Percentiles rank a stretch among this genome's conserved stretches.
Evolutionary conservation across 1,140 invertebrate species (phyloP).

Genomic region (Neodiprion pinetum): DNA sequence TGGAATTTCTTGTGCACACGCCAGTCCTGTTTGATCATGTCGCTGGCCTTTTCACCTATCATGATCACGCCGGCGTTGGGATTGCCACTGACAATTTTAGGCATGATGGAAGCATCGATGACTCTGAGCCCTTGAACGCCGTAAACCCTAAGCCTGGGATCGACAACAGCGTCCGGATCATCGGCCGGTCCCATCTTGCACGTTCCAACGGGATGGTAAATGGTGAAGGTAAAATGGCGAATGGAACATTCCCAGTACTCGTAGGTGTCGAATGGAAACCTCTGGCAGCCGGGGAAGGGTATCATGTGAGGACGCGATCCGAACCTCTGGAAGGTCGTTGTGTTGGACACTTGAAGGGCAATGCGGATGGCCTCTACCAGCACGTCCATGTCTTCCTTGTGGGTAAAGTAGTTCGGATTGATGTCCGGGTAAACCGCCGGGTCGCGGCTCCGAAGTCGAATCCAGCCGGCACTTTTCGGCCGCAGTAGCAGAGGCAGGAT

Average conservation of each 20-base stretch:
- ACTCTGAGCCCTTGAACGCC: constrained; percentile 76
- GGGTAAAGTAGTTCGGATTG: constrained; percentile 90
- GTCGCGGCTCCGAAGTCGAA: constrained; percentile 79
- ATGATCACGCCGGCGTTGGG: constrained; percentile 80
- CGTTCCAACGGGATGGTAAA: constrained; percentile 85
- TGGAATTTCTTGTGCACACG: constrained; percentile 54
- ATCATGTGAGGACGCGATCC: constrained; percentile 79
- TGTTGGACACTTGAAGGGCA: constrained; percentile 79
- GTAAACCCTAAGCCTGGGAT: constrained; percentile 77
- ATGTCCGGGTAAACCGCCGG: constrained; percentile 84
- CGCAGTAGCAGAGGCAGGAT: constrained; percentile 81
- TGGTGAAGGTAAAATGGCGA: constrained; percentile 83
- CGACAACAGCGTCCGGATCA: constrained; percentile 82
- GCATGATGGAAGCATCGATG: constrained; percentile 82
- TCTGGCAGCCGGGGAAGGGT: constrained; percentile 81
- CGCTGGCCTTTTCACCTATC: constrained; percentile 82
- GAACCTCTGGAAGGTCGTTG: constrained; percentile 80
- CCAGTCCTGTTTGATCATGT: constrained; percentile 83
- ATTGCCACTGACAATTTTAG: constrained; percentile 81
- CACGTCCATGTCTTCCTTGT: constrained; percentile 77
- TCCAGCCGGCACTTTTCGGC: constrained; percentile 82
- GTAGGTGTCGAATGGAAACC: constrained; percentile 75
- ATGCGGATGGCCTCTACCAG: constrained; percentile 84
- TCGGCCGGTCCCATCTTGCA: constrained; percentile 85
- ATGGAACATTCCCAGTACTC: constrained; percentile 87